Evolutionary conservation across 2,888 invertebrate genomes (phyloP), one percentile per base, ranked within the genome.

Genomic region (Temnothorax ravouxi): DNA sequence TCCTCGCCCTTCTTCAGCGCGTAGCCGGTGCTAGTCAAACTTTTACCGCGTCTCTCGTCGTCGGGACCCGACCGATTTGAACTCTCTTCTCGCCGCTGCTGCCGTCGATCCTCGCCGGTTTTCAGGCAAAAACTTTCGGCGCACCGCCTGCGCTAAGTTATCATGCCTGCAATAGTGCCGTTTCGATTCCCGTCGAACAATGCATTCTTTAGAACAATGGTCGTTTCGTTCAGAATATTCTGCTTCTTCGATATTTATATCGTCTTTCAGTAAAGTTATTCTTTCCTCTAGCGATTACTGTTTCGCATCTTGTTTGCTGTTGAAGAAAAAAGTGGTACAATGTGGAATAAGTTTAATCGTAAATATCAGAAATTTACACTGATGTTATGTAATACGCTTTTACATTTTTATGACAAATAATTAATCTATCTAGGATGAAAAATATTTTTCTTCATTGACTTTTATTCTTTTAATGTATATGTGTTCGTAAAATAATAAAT

Each of bases 71-170:
- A 38, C 50, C 50, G 66, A 38, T 52, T 29, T n/a, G 29, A 69
- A n/a, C 41, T 41, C 54, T 25, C n/a, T 41, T 29, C 47, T 21
- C 25, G 29, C 15, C 18, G 3, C 15, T 9, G 38, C 2, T 2
- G 21, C 2, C 47, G 4, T 4, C 38, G 21, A 47, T 38, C 11
- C 25, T 18, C 3, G 41, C 15, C 29, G 41, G 25, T 41, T 77
- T 77, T 69, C n/a, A 25, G 67, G 38, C 15, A 69, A 54, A 77
- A 77, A 77, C 41, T 77, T 77, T 69, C n/a, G 41, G 41, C 15
- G 41, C 67, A 8, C 69, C 56, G 44, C 34, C 18, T 50, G 71
- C 47, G 38, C 21, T 59, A 47, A 59, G 47, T 69, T 59, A 71
- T 80, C 38, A 56, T 47, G 25, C 2, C 15, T 29, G 56, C 59